These are phyloP conservation scores for Balaeniceps rex DNA, from an alignment of 2,113 vertebrate species.

Conservation along the genomic window DNA sequence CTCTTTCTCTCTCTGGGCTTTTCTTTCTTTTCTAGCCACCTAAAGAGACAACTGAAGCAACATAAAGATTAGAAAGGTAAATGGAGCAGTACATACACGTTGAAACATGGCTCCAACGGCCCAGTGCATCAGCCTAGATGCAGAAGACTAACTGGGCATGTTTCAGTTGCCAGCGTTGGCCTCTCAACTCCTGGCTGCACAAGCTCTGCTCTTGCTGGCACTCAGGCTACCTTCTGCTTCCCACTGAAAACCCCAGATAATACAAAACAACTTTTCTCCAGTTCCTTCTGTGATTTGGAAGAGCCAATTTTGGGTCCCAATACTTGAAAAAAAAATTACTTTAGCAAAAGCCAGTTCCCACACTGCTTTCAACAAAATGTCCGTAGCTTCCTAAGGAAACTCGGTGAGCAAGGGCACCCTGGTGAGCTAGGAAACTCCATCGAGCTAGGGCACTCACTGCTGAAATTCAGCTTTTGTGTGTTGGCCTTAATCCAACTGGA, in stretches of 20 bases:
- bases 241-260: not conserved
- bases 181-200: not conserved
- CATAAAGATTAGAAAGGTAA: not conserved
- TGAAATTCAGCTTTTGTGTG: not conserved
- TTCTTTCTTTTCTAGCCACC: not conserved
- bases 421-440: not conserved
- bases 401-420: not conserved
- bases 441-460: not conserved
- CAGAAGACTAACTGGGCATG: not conserved
- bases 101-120: not conserved
- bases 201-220: not conserved
- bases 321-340: not conserved
- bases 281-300: not conserved
- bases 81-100: not conserved
- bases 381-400: not conserved
- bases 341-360: not conserved
- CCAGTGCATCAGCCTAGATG: not conserved
- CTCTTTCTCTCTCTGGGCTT: not conserved
- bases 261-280: not conserved
- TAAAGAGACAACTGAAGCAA: not conserved
- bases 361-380: not conserved
- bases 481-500: not conserved
- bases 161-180: accelerated
- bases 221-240: not conserved
- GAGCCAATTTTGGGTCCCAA: not conserved